A percentile compares a stretch with the other conserved stretches of the same genome.
These are phyloP conservation scores for Syndactyla subalaris DNA, from an alignment of 2,797 vertebrate genomes.

Conservation along the genomic window DNA sequence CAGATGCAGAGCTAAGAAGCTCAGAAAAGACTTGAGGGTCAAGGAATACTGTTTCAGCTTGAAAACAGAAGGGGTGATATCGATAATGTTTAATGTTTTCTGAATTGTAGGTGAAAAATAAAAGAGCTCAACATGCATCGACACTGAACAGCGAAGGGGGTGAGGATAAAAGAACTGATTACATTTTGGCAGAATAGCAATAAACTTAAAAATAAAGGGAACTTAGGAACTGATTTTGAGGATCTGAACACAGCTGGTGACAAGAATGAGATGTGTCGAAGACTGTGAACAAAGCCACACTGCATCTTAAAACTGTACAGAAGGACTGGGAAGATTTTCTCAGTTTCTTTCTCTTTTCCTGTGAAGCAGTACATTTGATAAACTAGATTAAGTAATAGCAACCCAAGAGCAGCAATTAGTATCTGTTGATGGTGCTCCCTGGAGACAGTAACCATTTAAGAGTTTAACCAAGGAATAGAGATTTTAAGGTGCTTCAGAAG, in stretches of 20 bases:
- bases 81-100: conserved; percentile 35
- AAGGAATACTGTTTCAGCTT: conserved; percentile 17
- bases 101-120: background rate
- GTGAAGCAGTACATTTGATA: background rate
- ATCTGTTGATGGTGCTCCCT: background rate
- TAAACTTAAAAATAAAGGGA: background rate
- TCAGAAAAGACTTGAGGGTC: conserved; percentile 28
- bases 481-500: background rate
- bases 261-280: background rate
- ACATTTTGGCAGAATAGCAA: background rate
- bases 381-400: conserved; percentile 6
- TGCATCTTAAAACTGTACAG: background rate
- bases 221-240: background rate
- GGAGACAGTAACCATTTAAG: background rate
- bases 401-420: background rate
- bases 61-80: conserved; percentile 33
- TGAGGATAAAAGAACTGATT: background rate
- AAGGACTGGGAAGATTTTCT: background rate
- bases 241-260: background rate
- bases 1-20: conserved; percentile 40
- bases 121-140: background rate
- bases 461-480: background rate
- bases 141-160: background rate
- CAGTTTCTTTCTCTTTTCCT: background rate
- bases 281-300: background rate